phyloP scores from a whole-genome alignment of 2,113 vertebrate species.

The Serilophus lunatus region DNA sequence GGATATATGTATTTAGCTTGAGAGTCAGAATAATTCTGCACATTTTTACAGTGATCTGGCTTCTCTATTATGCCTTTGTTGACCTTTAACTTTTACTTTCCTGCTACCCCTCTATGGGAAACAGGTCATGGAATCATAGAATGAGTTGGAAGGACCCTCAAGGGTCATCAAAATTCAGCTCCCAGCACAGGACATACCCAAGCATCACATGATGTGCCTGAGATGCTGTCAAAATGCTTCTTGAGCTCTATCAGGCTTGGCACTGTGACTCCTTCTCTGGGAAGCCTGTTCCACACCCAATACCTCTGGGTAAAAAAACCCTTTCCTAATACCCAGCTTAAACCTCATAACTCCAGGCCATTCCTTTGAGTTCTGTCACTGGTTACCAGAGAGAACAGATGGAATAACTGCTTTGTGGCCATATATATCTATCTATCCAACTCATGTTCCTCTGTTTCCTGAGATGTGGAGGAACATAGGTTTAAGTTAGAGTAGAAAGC shows the following conservation, averaged over 20 bases:
- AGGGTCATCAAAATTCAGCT: not conserved
- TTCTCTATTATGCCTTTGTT: not conserved
- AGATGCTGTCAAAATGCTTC: accelerated
- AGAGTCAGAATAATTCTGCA: not conserved
- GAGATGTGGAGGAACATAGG: not conserved
- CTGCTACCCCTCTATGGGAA: not conserved
- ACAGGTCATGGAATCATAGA: not conserved
- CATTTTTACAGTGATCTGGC: not conserved
- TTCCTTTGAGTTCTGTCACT: not conserved
- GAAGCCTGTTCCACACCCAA: not conserved
- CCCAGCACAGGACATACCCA: no score
- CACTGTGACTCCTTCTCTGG: not conserved
- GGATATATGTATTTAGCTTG: not conserved
- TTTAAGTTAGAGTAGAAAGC: not conserved
- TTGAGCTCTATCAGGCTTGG: not conserved
- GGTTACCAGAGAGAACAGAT: not conserved
- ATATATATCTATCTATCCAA: not conserved
- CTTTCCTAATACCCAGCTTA: not conserved
- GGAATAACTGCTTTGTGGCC: not conserved
- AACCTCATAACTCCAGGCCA: not conserved
- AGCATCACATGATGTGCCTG: not conserved
- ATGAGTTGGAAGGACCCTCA: not conserved
- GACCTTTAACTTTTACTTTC: not conserved
- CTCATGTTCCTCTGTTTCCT: not conserved
- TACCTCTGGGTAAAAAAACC: not conserved